phyloP scores from a whole-genome alignment of 2,797 vertebrate genomes.

The Xenentodon cancila region DNA sequence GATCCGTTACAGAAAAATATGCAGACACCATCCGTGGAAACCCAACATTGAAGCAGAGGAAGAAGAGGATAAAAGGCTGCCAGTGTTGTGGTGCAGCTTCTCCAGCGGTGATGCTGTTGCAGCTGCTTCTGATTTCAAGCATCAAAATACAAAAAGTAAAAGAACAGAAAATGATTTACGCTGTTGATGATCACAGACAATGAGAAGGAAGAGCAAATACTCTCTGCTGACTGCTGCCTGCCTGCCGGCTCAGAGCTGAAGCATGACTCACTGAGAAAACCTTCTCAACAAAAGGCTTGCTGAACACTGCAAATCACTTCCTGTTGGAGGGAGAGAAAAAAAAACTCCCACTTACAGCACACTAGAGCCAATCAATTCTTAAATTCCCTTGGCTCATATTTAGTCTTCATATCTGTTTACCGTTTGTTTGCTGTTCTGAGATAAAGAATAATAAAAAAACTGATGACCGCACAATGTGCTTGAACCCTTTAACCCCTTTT shows the following conservation, averaged over 20 bases:
- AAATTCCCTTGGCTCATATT: slow-evolving; percentile 88
- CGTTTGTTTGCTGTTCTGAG: slow-evolving; percentile 54
- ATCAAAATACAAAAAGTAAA: slow-evolving; percentile 56
- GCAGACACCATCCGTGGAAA: slow-evolving; percentile 78
- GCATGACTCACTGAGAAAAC: slow-evolving; percentile 99
- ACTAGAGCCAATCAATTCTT: slow-evolving; percentile 94
- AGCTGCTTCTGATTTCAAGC: slow-evolving; percentile 49
- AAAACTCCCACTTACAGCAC: slow-evolving; percentile 94
- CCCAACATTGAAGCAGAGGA: slow-evolving; percentile 61
- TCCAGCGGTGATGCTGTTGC: slow-evolving; percentile 55
- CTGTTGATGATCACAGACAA: slow-evolving; percentile 64
- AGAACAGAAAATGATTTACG: slow-evolving; percentile 80
- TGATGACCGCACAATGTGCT: slow-evolving; percentile 33
- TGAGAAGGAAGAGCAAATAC: slow-evolving; percentile 71
- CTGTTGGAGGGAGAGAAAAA: slow-evolving; percentile 87
- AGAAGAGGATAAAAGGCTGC: slow-evolving; percentile 56
- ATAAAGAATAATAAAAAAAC: slow-evolving; percentile 37
- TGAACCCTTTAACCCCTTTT: background rate
- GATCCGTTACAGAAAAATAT: slow-evolving; percentile 68
- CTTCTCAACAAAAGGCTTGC: slow-evolving; percentile 99
- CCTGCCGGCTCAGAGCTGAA: slow-evolving; percentile 93
- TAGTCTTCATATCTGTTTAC: slow-evolving; percentile 73
- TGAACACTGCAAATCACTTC: slow-evolving; percentile 99
- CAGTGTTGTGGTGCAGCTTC: slow-evolving; percentile 65
- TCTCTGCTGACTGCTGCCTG: slow-evolving; percentile 72